Evolutionary conservation across 2,888 invertebrate genomes (phyloP), one percentile per base, ranked within the genome.

Genomic region (Thera britannica): DNA sequence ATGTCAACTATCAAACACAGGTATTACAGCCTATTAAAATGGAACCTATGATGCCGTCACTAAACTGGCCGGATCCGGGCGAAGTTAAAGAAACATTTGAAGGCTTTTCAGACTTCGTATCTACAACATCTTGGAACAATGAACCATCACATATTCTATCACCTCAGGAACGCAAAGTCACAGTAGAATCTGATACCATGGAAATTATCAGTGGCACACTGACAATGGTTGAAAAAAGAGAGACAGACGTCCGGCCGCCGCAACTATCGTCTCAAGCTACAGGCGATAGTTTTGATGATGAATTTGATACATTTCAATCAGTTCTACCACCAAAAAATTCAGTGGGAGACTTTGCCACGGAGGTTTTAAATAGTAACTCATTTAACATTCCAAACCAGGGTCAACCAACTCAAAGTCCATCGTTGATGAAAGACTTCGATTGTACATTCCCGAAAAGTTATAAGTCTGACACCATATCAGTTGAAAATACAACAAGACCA

Each of bases 61-160:
- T 94, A 41, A 94, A 94, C 72, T 94, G 94, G 94, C 94, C 94
- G 11, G 89, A 90, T 69, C 94, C 94, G 67, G 94, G 94, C 4
- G 88, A 94, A 79, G 90, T 94, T 0, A 93, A 92, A 75, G 89
- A 86, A 70, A 88, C 86, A 2, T 93, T 92, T 80, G 90, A 92
- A 58, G 90, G 92, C 74, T 93, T 93, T 74, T 83, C 93, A 7
- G 91, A 93, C 72, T 92, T 93, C 71, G 78, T 89, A 52, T 86
- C 90, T 35, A 87, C 77, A 75, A 79, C 88, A 12, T 67, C 84
- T 54, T 83, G 83, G 80, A 74, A 74, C 74, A 79, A 76, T 70
- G 71, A 71, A 48, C 60, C 55, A 67, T 61, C 67, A 58, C 58
- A 69, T 54, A 69, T 56, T 36, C 70, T 70, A 52, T 63, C 59